These are phyloP conservation scores for Arbacia lixula DNA, from an alignment of 53 echinoderm and acorn worm genomes.

Conservation along the genomic window DNA sequence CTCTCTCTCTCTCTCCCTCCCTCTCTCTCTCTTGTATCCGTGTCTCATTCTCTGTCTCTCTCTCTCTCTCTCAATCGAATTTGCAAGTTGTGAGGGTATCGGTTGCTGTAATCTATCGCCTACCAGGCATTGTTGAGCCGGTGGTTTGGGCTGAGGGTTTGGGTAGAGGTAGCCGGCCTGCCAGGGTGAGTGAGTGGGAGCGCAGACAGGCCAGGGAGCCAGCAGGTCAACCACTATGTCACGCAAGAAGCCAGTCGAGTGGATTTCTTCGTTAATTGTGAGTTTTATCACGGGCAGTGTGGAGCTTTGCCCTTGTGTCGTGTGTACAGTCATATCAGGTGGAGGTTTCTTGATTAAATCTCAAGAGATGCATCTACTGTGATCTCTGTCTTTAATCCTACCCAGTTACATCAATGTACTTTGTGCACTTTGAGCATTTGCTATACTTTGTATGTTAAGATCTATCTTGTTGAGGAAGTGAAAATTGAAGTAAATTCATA, in stretches of 20 bases:
- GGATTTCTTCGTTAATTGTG: constrained; percentile 41
- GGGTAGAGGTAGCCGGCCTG: not conserved
- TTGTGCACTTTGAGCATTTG: too few relatives aligned
- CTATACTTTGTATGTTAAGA: too few relatives aligned
- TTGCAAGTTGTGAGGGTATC: constrained; percentile 34
- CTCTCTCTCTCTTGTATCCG: constrained; percentile 2
- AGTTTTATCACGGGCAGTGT: not conserved
- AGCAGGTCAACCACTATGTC: constrained; percentile 12
- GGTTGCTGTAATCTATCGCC: constrained; percentile 32
- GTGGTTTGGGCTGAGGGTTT: constrained; percentile 13
- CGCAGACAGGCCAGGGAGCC: not conserved
- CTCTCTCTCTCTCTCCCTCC: constrained; percentile 20
- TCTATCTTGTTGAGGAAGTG: too few relatives aligned
- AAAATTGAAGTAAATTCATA: too few relatives aligned
- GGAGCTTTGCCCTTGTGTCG: too few relatives aligned
- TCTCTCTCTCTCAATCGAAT: constrained; percentile 10
- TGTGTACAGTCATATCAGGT: too few relatives aligned
- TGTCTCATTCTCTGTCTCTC: constrained; percentile 23
- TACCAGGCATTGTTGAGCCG: constrained; percentile 17
- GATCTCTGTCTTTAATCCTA: too few relatives aligned
- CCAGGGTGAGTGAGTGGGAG: not conserved
- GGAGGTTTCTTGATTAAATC: too few relatives aligned
- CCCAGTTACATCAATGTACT: too few relatives aligned
- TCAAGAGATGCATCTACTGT: too few relatives aligned
- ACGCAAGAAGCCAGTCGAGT: constrained; percentile 39